Evolutionary conservation across 2,888 invertebrate genomes (phyloP), one percentile per base, ranked within the genome.

Genomic region (Thecophora atra): DNA sequence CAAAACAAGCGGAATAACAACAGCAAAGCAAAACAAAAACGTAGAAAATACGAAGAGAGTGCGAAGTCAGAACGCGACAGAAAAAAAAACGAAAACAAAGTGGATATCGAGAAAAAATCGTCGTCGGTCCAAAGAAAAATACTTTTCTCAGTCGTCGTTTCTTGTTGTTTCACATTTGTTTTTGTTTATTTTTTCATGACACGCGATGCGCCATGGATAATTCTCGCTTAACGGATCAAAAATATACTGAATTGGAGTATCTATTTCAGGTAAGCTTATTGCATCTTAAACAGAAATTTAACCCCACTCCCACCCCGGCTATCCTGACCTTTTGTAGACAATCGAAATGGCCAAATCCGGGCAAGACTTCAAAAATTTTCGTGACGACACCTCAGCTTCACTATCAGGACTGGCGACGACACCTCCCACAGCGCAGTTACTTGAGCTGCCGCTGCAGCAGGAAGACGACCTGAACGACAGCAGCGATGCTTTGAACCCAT

Each of bases 331-430:
- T 44, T 66, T 30, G 73, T 73, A 78, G 78, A 77, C 78, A 76
- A 78, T 78, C 76, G 78, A 78, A 77, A 78, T 79, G 78, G 78
- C 78, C 71, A 79, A 79, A 77, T 77, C 78, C 26, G 78, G 77
- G 72, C 77, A 78, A 69, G 78, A 79, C 68, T 76, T 74, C 62
- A 65, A 65, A 51, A 71, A 71, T 47, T 71, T 52, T 52, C 70
- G 70, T 63, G 70, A 63, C 70, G 70, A 70, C 70, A 70, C 70
- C 51, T 28, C 70, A 24, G 62, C 70, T 19, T 62, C 70, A 21
- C 70, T 70, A 19, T 51, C 70, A 19, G 51, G 51, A 21, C 30
- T 62, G 19, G 70, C 76, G 24, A 76, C 78, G 60, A 77, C 78
- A 66, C 70, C 75, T 56, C 66, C 76, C 37, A 70, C 64, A 52